Evolutionary conservation across 2,797 vertebrate genomes (phyloP), one percentile per base, ranked within the genome.

Genomic region (Hemibagrus guttatus): DNA sequence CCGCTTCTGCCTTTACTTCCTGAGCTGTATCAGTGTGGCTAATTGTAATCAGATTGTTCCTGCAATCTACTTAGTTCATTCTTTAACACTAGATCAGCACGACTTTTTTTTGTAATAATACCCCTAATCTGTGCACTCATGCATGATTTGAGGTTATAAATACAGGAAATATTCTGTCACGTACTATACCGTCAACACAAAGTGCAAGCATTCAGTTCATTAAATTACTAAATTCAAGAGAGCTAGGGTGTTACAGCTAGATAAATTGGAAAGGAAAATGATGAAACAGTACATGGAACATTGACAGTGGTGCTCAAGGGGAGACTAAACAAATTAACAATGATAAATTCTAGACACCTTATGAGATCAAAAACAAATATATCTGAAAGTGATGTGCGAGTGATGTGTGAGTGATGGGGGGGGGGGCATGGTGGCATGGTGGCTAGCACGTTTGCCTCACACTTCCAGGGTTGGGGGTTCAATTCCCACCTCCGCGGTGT

Each of bases 1-100:
- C 42, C 31, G 4, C 35, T 12, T 39, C 75, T 84, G 4, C 39
- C 75, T 71, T n/a, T 56, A 49, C 74, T 28, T 83, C 28, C 63
- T 78, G 61, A 52, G 42, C 12, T 56, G 61, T 42, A 69, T 78
- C 31, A 69, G 4, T 59, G 86, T 16, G n/a, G 13, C 31, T 83
- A 56, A 76, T 28, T 42, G 23, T 49, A 83, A 26, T 59, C 23
- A 35, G 35, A 71, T 74, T 86, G 14, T 35, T 82, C 14, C 14
- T 31, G 75, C 78, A 54, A 82, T 83, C 69, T 54, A 75, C 54
- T 86, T 46, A 61, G 59, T 72, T 86, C 4, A 46, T 82, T 54
- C 68, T 81, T 49, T 49, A 86, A 72, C 54, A 85, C 54, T 61
- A 8, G 59, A 49, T 64, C 19, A n/a, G 69, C 23, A 7, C 13